Evolutionary conservation across 2,113 vertebrate genomes (phyloP).

Genomic region (Oryzias celebensis): DNA sequence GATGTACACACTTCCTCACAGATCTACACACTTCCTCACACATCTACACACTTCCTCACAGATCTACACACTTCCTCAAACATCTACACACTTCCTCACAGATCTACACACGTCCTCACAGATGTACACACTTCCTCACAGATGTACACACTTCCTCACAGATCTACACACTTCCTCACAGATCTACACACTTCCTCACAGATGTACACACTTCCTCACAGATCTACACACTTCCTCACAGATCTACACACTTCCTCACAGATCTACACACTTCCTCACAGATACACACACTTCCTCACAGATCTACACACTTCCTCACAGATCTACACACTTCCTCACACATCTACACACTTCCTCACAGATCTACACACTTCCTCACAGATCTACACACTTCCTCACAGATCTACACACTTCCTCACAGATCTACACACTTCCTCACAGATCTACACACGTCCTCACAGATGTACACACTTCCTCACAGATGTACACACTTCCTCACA

Average conservation of each 20-base stretch:
- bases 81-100: slow-evolving; percentile 11
- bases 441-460: slow-evolving; percentile 24
- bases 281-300: slow-evolving; percentile 35
- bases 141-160: no score
- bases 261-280: slow-evolving; percentile 24
- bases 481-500: slow-evolving; percentile 37
- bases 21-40: slow-evolving; percentile 14
- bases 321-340: slow-evolving; percentile 1
- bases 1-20: slow-evolving; percentile 27
- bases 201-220: slow-evolving; percentile 28
- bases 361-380: slow-evolving; percentile 34
- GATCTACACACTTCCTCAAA: slow-evolving; percentile 23
- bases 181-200: slow-evolving; percentile 35
- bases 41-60: slow-evolving; percentile 36
- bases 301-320: slow-evolving; percentile 26
- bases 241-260: slow-evolving; percentile 34
- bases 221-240: slow-evolving; percentile 8
- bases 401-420: slow-evolving; percentile 9
- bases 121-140: slow-evolving; percentile 27
- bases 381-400: slow-evolving; percentile 24
- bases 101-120: slow-evolving; percentile 36
- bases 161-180: slow-evolving; percentile 13
- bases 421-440: slow-evolving; percentile 39
- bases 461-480: slow-evolving; percentile 14
- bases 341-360: slow-evolving; percentile 13